phyloP scores from a whole-genome alignment of 2,888 invertebrate genomes.

The Drosophila neonasuta region DNA sequence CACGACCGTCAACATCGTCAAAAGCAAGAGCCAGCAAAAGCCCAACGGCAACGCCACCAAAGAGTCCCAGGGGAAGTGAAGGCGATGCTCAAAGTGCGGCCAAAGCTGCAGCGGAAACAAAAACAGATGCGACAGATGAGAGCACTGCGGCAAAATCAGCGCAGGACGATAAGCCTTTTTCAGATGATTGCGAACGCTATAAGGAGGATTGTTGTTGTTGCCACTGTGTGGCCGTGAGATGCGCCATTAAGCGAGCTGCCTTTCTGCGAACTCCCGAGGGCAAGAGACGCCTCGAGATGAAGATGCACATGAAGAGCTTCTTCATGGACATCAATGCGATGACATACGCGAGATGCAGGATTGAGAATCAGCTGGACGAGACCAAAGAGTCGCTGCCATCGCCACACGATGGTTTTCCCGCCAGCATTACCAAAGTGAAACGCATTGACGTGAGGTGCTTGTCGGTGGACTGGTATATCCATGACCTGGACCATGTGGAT shows the following conservation, averaged over 20 bases:
- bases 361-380: slow-evolving; percentile 38
- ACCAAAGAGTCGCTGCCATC: slow-evolving; percentile 26
- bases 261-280: slow-evolving; percentile 53
- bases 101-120: background rate
- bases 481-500: slow-evolving; percentile 46
- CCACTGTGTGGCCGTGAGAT: slow-evolving; percentile 50
- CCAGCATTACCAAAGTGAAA: slow-evolving; percentile 39
- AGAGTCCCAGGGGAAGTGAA: background rate
- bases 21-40: background rate
- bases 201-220: slow-evolving; percentile 55
- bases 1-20: background rate
- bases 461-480: slow-evolving; percentile 54
- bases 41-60: background rate
- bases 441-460: slow-evolving; percentile 42
- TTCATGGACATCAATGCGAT: slow-evolving; percentile 64
- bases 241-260: slow-evolving; percentile 34
- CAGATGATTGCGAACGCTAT: slow-evolving; percentile 44
- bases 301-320: slow-evolving; percentile 53
- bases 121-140: background rate
- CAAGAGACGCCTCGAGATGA: slow-evolving; percentile 34
- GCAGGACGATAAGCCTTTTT: slow-evolving; percentile 27
- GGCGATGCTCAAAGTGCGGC: background rate
- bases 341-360: slow-evolving; percentile 25
- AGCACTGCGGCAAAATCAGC: background rate
- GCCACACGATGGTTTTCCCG: slow-evolving; percentile 44